These are phyloP conservation scores for Coelinius sp. DNA, from an alignment of 2,888 invertebrate genomes.

Conservation along the genomic window DNA sequence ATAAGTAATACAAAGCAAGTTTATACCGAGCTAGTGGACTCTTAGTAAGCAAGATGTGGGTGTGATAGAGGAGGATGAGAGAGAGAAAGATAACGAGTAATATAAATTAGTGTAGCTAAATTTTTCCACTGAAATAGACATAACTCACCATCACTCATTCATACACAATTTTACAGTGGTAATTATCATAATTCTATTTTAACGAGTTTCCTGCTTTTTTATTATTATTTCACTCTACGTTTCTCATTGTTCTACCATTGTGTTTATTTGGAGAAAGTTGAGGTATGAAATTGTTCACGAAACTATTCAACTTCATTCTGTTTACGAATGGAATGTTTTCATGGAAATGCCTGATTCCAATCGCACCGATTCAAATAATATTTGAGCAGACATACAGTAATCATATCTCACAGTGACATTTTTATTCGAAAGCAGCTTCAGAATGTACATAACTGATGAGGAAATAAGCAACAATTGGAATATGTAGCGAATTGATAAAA, in stretches of 20 bases:
- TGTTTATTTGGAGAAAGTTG: conserved; percentile 1
- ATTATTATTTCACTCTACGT: neutral
- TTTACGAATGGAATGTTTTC: neutral
- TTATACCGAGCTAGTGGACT: no score
- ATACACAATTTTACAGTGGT: neutral
- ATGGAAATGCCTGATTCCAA: no score
- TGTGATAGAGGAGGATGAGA: no score
- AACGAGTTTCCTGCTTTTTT: conserved; percentile 12
- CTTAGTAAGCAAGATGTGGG: no score
- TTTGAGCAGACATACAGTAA: no score
- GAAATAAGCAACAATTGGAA: no score
- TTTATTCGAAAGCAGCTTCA: no score
- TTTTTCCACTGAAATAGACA: neutral
- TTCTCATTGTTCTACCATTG: neutral
- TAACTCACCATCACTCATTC: neutral
- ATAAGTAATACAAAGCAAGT: no score
- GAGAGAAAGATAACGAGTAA: neutral
- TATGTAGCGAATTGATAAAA: no score
- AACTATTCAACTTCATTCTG: neutral
- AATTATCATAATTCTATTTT: conserved; percentile 17
- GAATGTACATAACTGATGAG: no score
- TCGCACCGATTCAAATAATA: no score
- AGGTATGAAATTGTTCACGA: neutral
- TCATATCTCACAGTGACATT: no score
- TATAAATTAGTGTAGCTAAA: neutral